Conservation (phyloP, 2,797 vertebrate species). For the Calcarius lapponicus region DNA sequence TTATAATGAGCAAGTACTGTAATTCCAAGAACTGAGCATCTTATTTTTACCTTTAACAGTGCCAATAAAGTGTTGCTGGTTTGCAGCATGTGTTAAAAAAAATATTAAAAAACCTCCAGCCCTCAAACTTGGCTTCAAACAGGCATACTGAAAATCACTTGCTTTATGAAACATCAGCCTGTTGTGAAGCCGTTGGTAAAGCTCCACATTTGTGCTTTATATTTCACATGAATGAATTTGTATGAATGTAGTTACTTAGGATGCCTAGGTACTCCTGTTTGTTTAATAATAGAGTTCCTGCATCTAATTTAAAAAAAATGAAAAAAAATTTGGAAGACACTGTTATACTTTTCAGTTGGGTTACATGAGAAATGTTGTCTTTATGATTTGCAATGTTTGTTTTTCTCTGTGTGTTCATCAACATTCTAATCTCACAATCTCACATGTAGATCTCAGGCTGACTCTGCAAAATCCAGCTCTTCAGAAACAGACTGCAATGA, state of each 20-base stretch:
- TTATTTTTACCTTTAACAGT: background rate
- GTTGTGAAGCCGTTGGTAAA: background rate
- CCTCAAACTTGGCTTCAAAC: background rate
- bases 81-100: background rate
- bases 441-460: conserved; percentile 82
- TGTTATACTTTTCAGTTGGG: background rate
- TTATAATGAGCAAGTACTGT: background rate
- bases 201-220: background rate
- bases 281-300: background rate
- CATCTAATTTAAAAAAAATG: background rate
- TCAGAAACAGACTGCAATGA: conserved; percentile 99
- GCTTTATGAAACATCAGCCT: background rate
- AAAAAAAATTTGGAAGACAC: background rate
- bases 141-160: background rate
- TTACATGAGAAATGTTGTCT: background rate
- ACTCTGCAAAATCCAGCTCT: conserved; percentile 90
- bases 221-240: background rate
- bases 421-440: background rate
- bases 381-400: background rate
- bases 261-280: background rate
- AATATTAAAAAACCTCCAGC: too few relatives aligned
- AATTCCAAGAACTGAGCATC: background rate
- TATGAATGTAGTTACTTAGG: background rate
- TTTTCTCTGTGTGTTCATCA: background rate
- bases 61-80: background rate